Conservation (phyloP, 53 echinoderm and acorn worm species). For the Paelopatides confundens region DNA sequence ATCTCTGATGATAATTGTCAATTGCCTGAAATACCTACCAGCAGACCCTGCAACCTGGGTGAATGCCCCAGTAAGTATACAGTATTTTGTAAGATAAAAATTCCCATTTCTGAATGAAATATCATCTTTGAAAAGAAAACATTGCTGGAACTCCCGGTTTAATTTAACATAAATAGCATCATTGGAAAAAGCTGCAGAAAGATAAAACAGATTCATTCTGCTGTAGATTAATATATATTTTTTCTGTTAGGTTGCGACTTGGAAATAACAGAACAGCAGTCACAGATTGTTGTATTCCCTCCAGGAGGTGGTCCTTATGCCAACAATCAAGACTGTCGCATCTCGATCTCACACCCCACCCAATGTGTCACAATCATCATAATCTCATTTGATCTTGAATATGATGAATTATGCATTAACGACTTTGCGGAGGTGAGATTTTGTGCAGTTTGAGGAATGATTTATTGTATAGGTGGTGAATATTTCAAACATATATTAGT, state of each 20-base stretch:
- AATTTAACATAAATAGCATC: no score
- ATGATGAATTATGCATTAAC: slow-evolving; percentile 34
- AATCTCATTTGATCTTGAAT: slow-evolving; percentile 53
- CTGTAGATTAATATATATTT: no score
- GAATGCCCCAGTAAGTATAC: slow-evolving; percentile 84
- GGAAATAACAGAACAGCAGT: neutral
- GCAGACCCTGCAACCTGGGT: slow-evolving; percentile 41
- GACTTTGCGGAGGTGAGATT: slow-evolving; percentile 72
- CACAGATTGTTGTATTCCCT: slow-evolving; percentile 17
- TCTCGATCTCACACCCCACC: slow-evolving; percentile 42
- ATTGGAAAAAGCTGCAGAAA: no score
- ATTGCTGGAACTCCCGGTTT: no score
- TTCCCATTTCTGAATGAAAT: no score
- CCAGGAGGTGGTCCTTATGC: neutral
- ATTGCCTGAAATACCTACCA: slow-evolving; percentile 37
- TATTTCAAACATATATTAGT: no score
- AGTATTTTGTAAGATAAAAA: no score
- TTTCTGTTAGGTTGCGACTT: slow-evolving; percentile 78
- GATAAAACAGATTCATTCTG: no score
- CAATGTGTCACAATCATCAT: slow-evolving; percentile 60
- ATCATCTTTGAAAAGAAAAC: no score
- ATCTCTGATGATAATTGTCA: slow-evolving; percentile 57
- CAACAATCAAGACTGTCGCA: slow-evolving; percentile 65
- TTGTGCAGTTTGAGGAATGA: no score
- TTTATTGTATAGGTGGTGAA: no score